These are phyloP conservation scores for Agrochola circellaris DNA, from an alignment of 2,888 invertebrate species.

Conservation along the genomic window DNA sequence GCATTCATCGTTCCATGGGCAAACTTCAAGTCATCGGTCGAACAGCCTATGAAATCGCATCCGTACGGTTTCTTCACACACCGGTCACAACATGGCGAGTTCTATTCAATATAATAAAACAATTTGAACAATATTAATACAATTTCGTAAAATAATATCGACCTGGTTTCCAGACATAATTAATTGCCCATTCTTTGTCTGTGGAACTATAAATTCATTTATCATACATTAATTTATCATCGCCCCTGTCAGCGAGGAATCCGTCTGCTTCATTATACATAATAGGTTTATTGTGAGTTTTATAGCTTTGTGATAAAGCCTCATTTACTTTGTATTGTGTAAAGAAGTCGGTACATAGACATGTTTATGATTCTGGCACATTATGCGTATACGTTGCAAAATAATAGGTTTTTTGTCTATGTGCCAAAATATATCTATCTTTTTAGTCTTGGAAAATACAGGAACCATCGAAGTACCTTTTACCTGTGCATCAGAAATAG, in stretches of 20 bases:
- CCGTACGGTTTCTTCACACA: background rate
- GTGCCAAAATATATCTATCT: background rate
- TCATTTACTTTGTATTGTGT: slow-evolving; percentile 39
- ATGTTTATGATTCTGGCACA: slow-evolving; percentile 27
- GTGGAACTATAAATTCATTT: slow-evolving; percentile 63
- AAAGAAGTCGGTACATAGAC: background rate
- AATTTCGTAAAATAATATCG: slow-evolving; percentile 54
- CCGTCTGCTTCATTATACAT: slow-evolving; percentile 53
- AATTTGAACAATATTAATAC: slow-evolving; percentile 48
- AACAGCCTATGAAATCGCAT: background rate
- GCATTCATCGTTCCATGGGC: background rate
- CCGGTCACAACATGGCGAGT: background rate
- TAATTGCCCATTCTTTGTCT: slow-evolving; percentile 65
- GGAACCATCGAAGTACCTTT: background rate
- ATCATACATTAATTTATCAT: slow-evolving; percentile 69
- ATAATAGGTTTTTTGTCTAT: slow-evolving; percentile 1
- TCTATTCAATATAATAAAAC: slow-evolving; percentile 36
- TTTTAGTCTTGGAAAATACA: background rate
- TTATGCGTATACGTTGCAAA: slow-evolving; percentile 24
- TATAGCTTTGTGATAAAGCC: slow-evolving; percentile 37
- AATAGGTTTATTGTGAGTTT: slow-evolving; percentile 33
- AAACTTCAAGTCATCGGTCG: background rate
- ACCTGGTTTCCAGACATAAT: slow-evolving; percentile 59
- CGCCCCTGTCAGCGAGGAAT: slow-evolving; percentile 62
- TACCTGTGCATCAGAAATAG: slow-evolving; percentile 9